Percentiles rank a stretch among this genome's conserved stretches.
Evolutionary conservation across 2,888 invertebrate genomes (phyloP).

Genomic region (Pseudococcus jackbeardsleyi): DNA sequence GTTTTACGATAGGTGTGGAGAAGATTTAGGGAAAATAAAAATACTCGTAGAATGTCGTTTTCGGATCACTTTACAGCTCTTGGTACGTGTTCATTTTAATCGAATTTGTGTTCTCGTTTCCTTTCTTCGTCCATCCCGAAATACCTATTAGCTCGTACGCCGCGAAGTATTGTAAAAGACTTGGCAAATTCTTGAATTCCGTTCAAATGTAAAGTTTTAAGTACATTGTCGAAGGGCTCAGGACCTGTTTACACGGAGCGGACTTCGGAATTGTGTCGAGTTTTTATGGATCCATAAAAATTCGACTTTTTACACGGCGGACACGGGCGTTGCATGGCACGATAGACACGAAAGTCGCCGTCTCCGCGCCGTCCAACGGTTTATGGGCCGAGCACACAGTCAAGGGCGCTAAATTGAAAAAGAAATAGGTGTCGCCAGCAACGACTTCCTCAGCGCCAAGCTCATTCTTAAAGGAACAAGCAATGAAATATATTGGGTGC

Average conservation of each 20-base stretch:
- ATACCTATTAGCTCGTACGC: too few relatives aligned
- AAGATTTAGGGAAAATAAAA: conserved; percentile 37
- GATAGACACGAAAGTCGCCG: background rate
- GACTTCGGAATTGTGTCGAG: background rate
- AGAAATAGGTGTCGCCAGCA: background rate
- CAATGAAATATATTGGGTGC: background rate
- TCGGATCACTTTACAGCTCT: conserved; percentile 38
- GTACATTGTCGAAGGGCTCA: background rate
- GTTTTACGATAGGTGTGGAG: conserved; percentile 38
- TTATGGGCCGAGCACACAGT: background rate
- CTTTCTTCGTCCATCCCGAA: background rate
- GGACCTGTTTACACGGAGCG: background rate
- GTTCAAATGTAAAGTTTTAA: background rate
- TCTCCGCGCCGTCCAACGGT: background rate
- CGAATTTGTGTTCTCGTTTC: conserved; percentile 21
- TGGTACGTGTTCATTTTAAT: conserved; percentile 33
- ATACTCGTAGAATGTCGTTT: conserved; percentile 32
- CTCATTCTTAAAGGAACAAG: background rate
- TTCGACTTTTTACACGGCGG: background rate
- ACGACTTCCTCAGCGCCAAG: background rate
- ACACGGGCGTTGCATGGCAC: background rate
- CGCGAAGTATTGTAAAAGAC: background rate
- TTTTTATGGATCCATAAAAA: conserved; percentile 33
- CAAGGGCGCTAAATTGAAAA: conserved; percentile 11
- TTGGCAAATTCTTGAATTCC: conserved; percentile 15